Evolutionary conservation across 2,113 vertebrate genomes (phyloP), one percentile per base, ranked within the genome.

Genomic region (Passer montanus): DNA sequence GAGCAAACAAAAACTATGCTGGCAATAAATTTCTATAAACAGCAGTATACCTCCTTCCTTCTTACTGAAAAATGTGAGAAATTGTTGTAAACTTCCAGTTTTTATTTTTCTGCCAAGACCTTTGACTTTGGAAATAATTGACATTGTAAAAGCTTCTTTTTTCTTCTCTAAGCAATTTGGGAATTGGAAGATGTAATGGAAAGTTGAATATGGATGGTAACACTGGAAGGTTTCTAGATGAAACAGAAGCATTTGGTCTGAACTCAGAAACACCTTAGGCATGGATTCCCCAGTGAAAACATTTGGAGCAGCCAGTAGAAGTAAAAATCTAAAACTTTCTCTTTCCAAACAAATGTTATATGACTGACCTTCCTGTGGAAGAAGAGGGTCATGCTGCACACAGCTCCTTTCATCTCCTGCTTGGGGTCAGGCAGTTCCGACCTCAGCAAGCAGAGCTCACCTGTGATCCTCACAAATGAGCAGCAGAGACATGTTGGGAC

Each of bases 391-490:
- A 2, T 33, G 55, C 28, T 78, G 50, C 58, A 60, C 43, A 4
- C 16, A n/a, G 56, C 28, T 62, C 31, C 43, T 73, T 53, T 33
- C 16, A 39, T 24, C 59, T 69, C 20, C 23, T 26, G 52, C 23
- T 24, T 35, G 1, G 1, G n/a, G 37, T 37, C 70, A 39, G 28
- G 31, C 26, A 41, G 37, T 2, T 8, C 11, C 50, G 13, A 16
- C 52, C 46, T 63, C 53, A 56, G 44, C 49, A 66, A 73, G 24
- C 33, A 64, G 18, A 69, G 20, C 41, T 77, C 63, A 17, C 0
- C 1, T 17, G 19, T 28, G 80, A 56, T 39, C 5, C 1, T 0
- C 1, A 35, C 64, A 76, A 10, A 11, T 0, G 2, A 59, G 28
- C 70, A 76, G 17, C 52, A 81, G n/a, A 39, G 20, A 39, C 16